Evolutionary conservation across 2,113 vertebrate species (phyloP).

Genomic region (Chionomys nivalis): DNA sequence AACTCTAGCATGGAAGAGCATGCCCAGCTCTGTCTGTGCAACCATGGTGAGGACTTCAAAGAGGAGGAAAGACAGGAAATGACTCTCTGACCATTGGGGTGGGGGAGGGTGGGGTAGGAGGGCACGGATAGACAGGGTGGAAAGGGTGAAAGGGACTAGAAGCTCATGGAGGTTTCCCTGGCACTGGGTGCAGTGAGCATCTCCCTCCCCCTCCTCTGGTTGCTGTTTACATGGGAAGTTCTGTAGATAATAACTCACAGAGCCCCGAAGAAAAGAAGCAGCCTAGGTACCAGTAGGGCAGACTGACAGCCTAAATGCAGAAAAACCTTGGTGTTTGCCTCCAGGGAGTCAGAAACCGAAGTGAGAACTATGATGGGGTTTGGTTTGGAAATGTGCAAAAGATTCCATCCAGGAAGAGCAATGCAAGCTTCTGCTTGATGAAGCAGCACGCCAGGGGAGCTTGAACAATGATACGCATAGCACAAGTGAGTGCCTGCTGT

Average conservation of each 20-base stretch:
- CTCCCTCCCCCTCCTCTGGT: background rate
- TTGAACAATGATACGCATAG: slow-evolving; percentile 53
- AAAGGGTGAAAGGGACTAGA: background rate
- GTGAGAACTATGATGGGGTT: background rate
- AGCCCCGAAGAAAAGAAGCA: background rate
- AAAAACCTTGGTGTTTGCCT: background rate
- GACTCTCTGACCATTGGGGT: background rate
- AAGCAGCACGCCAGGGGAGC: background rate
- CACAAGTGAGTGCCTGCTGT: background rate
- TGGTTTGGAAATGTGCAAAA: slow-evolving; percentile 31
- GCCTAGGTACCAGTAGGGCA: background rate
- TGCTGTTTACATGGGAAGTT: background rate
- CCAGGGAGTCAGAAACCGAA: background rate
- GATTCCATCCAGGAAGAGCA: slow-evolving; percentile 32
- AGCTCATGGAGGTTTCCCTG: background rate
- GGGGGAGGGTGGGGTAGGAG: no score
- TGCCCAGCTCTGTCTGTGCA: background rate
- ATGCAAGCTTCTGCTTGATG: background rate
- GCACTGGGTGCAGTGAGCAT: background rate
- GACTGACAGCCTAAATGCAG: background rate
- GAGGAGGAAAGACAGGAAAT: background rate
- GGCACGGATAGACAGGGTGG: no score
- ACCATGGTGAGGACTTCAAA: accelerated
- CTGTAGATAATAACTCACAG: background rate
- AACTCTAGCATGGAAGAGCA: no score